Conservation (phyloP, 1,140 invertebrate species). For the Dinoponera quadriceps region DNA sequence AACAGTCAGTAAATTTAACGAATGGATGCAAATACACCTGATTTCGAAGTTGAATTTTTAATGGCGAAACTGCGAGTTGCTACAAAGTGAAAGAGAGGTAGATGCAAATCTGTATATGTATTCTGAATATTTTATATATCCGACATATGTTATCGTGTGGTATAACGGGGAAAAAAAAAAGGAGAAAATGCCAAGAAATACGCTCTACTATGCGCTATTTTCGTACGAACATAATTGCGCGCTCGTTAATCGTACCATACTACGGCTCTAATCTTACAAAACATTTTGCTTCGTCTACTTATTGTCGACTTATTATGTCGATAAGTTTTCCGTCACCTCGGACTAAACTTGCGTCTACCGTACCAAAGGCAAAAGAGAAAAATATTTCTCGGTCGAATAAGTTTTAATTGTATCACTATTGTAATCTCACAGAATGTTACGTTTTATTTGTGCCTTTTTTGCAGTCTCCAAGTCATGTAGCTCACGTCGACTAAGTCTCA, state of each 20-base stretch:
- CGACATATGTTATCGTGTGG: constrained; percentile 13
- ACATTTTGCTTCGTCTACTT: neutral
- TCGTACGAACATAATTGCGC: constrained; percentile 36
- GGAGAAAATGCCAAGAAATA: constrained; percentile 29
- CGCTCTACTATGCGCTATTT: constrained; percentile 25
- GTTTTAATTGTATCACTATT: constrained; percentile 10
- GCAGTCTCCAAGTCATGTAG: neutral
- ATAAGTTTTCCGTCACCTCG: neutral
- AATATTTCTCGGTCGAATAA: neutral
- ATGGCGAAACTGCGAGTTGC: neutral
- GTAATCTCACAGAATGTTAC: neutral
- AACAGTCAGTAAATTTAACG: constrained; percentile 12
- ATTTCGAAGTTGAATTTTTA: constrained; percentile 5
- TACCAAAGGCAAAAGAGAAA: neutral
- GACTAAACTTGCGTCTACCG: neutral
- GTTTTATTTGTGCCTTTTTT: neutral
- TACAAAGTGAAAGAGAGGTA: neutral
- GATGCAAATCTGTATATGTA: constrained; percentile 7
- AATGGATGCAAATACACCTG: neutral
- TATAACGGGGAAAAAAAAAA: neutral
- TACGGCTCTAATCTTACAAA: neutral
- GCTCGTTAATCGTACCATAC: neutral
- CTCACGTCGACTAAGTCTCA: constrained; percentile 5
- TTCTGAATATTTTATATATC: constrained; percentile 43
- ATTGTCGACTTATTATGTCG: neutral